These are phyloP conservation scores for Ellobius talpinus DNA, from an alignment of 2,113 vertebrate genomes.

Conservation along the genomic window DNA sequence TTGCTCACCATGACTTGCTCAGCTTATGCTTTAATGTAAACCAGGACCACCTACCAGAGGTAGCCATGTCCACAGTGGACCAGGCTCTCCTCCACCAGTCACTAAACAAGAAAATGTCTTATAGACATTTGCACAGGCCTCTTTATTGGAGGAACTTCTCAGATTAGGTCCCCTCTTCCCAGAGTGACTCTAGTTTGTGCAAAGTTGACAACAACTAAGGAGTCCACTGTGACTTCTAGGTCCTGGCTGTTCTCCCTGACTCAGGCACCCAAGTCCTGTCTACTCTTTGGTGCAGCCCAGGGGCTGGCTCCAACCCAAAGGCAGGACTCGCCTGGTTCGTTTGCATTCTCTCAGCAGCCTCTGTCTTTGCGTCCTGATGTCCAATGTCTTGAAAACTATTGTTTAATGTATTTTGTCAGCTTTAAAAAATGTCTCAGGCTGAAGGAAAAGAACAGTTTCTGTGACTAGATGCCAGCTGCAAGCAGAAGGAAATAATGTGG, in stretches of 20 bases:
- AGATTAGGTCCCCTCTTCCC: background rate
- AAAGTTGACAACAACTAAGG: background rate
- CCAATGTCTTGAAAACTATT: background rate
- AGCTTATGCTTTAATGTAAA: background rate
- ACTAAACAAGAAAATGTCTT: background rate
- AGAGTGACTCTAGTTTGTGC: background rate
- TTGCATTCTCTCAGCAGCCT: rapidly evolving
- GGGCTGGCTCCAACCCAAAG: rapidly evolving
- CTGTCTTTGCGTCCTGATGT: background rate
- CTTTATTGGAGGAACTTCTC: too few species aligned
- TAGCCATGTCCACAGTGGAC: too few species aligned
- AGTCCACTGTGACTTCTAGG: background rate
- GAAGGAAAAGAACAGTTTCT: background rate
- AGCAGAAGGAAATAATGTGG: background rate
- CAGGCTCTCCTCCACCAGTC: background rate
- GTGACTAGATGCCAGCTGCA: background rate
- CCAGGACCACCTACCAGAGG: background rate
- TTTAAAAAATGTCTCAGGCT: background rate
- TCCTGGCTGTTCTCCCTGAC: background rate
- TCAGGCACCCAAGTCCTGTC: too few species aligned
- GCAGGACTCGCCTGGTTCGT: background rate
- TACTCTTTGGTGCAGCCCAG: too few species aligned
- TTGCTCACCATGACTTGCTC: background rate
- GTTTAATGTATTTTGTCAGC: background rate
- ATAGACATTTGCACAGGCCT: background rate